Conservation (phyloP, 2,888 invertebrate genomes). For the Agrilus mali region DNA sequence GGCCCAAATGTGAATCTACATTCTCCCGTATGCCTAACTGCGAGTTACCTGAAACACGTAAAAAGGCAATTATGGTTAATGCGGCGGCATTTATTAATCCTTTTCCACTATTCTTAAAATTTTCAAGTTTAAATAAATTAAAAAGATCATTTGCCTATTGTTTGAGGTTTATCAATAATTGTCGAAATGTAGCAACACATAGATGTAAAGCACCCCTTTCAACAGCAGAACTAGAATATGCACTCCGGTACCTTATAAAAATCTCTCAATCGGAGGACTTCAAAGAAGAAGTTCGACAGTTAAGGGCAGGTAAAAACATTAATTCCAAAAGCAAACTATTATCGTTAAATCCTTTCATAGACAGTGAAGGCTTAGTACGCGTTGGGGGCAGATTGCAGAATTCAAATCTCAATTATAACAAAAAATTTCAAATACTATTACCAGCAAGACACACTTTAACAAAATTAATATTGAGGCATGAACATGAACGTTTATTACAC, state of each 20-base stretch:
- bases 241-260: not conserved
- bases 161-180: conserved; percentile 4
- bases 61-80: no score
- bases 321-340: conserved; percentile 1
- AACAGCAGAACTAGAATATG: conserved; percentile 2
- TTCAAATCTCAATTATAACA: conserved; percentile 2
- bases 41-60: not conserved
- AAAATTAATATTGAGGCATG: conserved; percentile 1
- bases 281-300: not conserved
- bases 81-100: not conserved
- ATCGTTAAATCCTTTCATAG: conserved; percentile 1
- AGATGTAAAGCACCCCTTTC: not conserved
- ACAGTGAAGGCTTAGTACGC: conserved; percentile 1
- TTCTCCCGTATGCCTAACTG: no score
- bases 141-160: conserved; percentile 2
- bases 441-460: conserved; percentile 4
- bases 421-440: conserved; percentile 3
- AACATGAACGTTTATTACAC: conserved; percentile 4
- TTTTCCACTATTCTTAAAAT: not conserved
- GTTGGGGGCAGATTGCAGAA: conserved; percentile 4
- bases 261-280: conserved; percentile 2
- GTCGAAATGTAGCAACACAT: not conserved
- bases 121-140: conserved; percentile 3
- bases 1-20: not conserved
- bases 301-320: not conserved